Evolutionary conservation across 2,888 invertebrate genomes (phyloP), one percentile per base, ranked within the genome.

Genomic region (Caenorhabditis sulstoni): DNA sequence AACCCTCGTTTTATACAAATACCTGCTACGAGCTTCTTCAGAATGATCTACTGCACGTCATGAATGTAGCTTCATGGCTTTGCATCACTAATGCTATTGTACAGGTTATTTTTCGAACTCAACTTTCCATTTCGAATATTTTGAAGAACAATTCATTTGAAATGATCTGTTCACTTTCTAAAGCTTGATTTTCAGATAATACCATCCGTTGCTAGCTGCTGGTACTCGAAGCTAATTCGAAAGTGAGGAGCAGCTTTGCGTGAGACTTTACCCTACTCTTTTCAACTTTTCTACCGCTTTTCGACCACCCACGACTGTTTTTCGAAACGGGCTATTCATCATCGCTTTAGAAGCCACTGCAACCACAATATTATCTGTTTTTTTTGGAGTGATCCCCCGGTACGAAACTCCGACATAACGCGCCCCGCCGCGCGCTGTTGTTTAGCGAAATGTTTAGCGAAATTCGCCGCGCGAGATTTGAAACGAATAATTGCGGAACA

Each of bases 41-140:
- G 58, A 85, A 84, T 55, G 88, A 89, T 67, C 76, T 89, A 39
- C 68, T 89, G 18, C 84, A 85, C 29, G 88, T 88, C n/a, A 85
- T 88, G 62, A 81, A 87, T 47, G 85, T 87, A 18, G 89, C 89
- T 20, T 86, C 87, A 1, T 89, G 88, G 88, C 71, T 89, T 41
- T 86, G 82, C 12, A 86, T 89, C 18, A 80, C 82, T 7, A 82
- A 82, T 45, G 88, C 88, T 49, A 73, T 85, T 61, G 82, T 84
- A 22, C 79, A 87, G 80, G 88, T 89, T n/a, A 3, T 5, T 29
- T 29, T 7, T 3, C 29, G 3, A 7, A 29, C 29, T 29, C 29
- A n/a, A n/a, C n/a, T n/a, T n/a, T n/a, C n/a, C n/a, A n/a, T n/a
- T n/a, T n/a, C n/a, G n/a, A n/a, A n/a, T n/a, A n/a, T n/a, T n/a